phyloP scores from a whole-genome alignment of 1,140 invertebrate species.

The Pemphigus obesinymphae region DNA sequence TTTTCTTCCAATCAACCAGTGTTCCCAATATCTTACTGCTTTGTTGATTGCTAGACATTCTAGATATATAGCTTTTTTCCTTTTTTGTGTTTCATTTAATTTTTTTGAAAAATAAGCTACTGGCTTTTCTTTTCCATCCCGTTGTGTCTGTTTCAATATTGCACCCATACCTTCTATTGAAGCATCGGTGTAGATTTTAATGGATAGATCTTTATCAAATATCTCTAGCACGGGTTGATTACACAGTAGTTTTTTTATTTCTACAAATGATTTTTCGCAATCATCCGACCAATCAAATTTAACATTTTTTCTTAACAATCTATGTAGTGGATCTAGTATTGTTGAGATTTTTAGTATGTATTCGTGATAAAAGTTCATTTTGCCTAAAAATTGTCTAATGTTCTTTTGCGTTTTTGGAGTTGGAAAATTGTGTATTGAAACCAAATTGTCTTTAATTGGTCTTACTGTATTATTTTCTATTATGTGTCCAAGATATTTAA shows the following conservation, averaged over 20 bases:
- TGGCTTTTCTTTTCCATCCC: conserved; percentile 45
- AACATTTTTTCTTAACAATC: conserved; percentile 48
- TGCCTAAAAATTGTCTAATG: conserved; percentile 49
- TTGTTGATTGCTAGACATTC: conserved; percentile 52
- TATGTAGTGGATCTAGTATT: conserved; percentile 48
- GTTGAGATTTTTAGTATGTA: conserved; percentile 46
- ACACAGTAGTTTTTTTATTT: conserved; percentile 50
- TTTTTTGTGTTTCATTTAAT: conserved; percentile 49
- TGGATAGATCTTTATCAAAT: conserved; percentile 45
- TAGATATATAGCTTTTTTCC: conserved; percentile 49
- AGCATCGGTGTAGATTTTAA: conserved; percentile 47
- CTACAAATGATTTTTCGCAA: conserved; percentile 49
- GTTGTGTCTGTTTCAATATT: conserved; percentile 44
- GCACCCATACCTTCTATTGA: conserved; percentile 50
- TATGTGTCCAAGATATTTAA: conserved; percentile 49
- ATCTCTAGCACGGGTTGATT: conserved; percentile 49
- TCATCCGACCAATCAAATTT: conserved; percentile 48
- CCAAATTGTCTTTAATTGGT: conserved; percentile 48
- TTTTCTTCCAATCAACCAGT: conserved; percentile 49
- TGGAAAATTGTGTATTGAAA: conserved; percentile 49
- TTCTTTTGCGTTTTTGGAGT: conserved; percentile 44
- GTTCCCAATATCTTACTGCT: conserved; percentile 51
- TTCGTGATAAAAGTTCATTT: conserved; percentile 25
- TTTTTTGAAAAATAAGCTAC: conserved; percentile 47
- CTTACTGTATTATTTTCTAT: conserved; percentile 49